Evolutionary conservation across 2,888 invertebrate genomes (phyloP), one percentile per base, ranked within the genome.

Genomic region (Diaphora mendica): DNA sequence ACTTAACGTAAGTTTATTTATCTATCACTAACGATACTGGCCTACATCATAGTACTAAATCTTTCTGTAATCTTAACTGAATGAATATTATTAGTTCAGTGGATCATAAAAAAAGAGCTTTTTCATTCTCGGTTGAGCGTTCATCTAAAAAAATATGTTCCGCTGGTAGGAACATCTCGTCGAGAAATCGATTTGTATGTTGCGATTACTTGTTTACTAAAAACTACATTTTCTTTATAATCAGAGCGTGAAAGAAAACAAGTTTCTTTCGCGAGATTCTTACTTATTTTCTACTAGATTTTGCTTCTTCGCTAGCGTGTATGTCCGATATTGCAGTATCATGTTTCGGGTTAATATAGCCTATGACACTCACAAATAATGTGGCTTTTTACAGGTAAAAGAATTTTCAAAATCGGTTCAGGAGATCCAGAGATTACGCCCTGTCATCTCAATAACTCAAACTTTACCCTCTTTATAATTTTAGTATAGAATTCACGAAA

Each of bases 211-310:
- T 80, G 65, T 71, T 73, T 71, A 74, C 72, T 76, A 84, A 77
- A 77, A 77, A 73, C 71, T 77, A 70, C 68, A 80, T 76, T 82
- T 77, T 73, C 82, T 77, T 73, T 35, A 65, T 74, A 85, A 85
- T 77, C 81, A 79, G 85, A 83, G 77, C 82, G 77, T 74, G 67
- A 76, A 80, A 48, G 70, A 73, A 73, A 30, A 78, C 75, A 64
- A 80, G 74, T 84, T 84, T 82, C 81, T 77, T 69, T 77, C 80
- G 80, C 75, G 84, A 73, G 33, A 77, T 68, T 74, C 20, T 55
- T 65, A 55, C 71, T 26, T 44, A 42, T 44, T 30, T 55, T 23
- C 23, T 64, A 23, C 39, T 11, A 39, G 9, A 39, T 39, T 0
- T 39, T 39, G 39, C 39, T 1, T 9, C 39, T 11, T 0, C 39